These are phyloP conservation scores for Agriotes lineatus DNA, from an alignment of 2,888 invertebrate genomes.

Conservation along the genomic window DNA sequence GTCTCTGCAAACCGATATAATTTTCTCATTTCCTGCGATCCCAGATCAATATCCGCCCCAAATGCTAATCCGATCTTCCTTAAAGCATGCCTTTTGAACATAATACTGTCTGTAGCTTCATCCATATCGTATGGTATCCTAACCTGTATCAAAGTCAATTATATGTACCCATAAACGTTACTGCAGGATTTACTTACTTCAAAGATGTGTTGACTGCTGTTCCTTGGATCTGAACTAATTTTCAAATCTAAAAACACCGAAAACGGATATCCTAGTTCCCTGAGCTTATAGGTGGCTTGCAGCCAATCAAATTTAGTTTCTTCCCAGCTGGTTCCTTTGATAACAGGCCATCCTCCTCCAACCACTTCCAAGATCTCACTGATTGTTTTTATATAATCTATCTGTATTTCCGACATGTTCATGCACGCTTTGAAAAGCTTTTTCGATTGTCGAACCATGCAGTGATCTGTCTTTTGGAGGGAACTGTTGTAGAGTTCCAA, in stretches of 20 bases:
- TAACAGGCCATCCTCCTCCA: slow-evolving; percentile 57
- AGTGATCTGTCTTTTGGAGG: background rate
- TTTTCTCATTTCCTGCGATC: slow-evolving; percentile 6
- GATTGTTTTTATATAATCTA: slow-evolving; percentile 31
- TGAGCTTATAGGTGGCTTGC: slow-evolving; percentile 51
- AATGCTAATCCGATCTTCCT: slow-evolving; percentile 11
- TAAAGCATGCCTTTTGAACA: slow-evolving; percentile 2
- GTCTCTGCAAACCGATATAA: slow-evolving; percentile 19
- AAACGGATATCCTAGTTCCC: slow-evolving; percentile 51
- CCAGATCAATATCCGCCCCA: background rate
- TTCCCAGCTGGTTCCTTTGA: slow-evolving; percentile 50
- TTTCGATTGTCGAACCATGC: slow-evolving; percentile 12
- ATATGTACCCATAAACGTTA: too few relatives aligned
- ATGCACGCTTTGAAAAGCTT: slow-evolving; percentile 51
- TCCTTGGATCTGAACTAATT: background rate
- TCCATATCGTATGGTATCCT: slow-evolving; percentile 25
- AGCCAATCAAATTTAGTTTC: slow-evolving; percentile 53
- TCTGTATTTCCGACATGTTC: slow-evolving; percentile 44
- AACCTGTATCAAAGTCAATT: too few relatives aligned
- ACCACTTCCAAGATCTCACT: slow-evolving; percentile 48
- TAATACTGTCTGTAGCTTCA: slow-evolving; percentile 17
- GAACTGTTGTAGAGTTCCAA: background rate
- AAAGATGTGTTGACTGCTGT: background rate
- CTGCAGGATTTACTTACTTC: too few relatives aligned
- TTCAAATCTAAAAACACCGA: slow-evolving; percentile 55